Base-by-base conservation (phyloP, 2,113 vertebrate genomes). In the Mormyrus lacerda region DNA sequence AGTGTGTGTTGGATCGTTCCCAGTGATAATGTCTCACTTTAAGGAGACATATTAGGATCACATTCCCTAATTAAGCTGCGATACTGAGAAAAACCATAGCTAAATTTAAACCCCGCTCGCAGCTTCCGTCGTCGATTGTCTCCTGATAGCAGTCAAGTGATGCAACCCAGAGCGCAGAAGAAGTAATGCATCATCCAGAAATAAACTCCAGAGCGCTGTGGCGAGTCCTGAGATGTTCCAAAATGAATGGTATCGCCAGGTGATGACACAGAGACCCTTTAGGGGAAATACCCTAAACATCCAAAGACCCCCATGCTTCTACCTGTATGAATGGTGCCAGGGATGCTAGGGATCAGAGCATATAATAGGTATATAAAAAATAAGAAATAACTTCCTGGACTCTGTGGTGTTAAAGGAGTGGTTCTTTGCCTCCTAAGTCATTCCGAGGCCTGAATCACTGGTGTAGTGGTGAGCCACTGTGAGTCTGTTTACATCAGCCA, bases 141-240 rank as follows among this genome's bases (percentile, higher is more conserved):
- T 87, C 85, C 48, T 53, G 85, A 87, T 53, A 87, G 47, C 50
- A 87, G 85, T 87, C 85, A 87, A 87, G 48, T 87, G 85, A 87
- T 35, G 85, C 50, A 87, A 87, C 85, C 45, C 85, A 53, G 48
- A 55, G 50, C 50, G 47, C 27, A 87, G 27, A 50, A 87, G 85
- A 35, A 13, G 85, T 87, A 87, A 87, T 87, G n/a, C 85, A 35
- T 50, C 11, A 39, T 27, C 9, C n/a, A 53, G 27, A 53, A 35
- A 87, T 47, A 53, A 87, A 53, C 50, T 53, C 17, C 27, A 87
- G 50, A 87, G 17, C 2, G 39, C 85, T 53, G 50, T 19, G 13
- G 39, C 13, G 3, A 51, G 31, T 27, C 13, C 1, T 8, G 50
- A 11, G 11, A 79, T 42, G 73, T 39, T 79, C 17, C 17, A 1